These are phyloP conservation scores for Lasioglossum albipes DNA, from an alignment of 1,140 invertebrate genomes.

Conservation along the genomic window DNA sequence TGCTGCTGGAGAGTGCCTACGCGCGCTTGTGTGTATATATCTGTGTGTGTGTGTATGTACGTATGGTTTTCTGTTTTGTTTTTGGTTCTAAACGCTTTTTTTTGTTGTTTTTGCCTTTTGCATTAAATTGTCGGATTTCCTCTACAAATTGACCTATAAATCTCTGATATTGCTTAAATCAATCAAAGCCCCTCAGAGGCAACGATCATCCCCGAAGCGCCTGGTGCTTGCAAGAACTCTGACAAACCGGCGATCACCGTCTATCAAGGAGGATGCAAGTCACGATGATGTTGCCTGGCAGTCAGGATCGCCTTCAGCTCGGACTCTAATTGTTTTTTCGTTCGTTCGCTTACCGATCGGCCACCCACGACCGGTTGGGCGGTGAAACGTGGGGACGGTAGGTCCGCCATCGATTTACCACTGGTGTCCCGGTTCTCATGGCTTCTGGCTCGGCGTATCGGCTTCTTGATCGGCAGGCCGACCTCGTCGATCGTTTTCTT, in stretches of 20 bases:
- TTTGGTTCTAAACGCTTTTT: conserved; percentile 1
- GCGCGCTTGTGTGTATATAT: not conserved
- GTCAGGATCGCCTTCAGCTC: conserved; percentile 78
- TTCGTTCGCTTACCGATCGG: conserved; percentile 74
- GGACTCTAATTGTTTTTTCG: conserved; percentile 78
- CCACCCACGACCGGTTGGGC: conserved; percentile 75
- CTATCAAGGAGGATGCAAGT: conserved; percentile 79
- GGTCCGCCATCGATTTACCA: conserved; percentile 65
- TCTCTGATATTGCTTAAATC: conserved; percentile 80
- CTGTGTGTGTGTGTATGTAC: not conserved
- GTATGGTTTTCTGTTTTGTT: not conserved
- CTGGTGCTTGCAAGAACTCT: conserved; percentile 63
- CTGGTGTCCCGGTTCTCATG: conserved; percentile 74
- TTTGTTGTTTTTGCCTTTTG: conserved; percentile 44
- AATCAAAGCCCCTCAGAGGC: conserved; percentile 80
- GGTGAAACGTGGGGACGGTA: conserved; percentile 72
- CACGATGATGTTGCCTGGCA: conserved; percentile 78
- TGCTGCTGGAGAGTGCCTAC: conserved; percentile 17
- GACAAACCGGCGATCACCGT: conserved; percentile 12
- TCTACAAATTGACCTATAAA: conserved; percentile 80
- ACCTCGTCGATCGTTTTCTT: conserved; percentile 76
- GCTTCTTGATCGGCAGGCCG: conserved; percentile 66
- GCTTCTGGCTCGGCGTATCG: conserved; percentile 75
- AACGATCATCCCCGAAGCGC: conserved; percentile 70
- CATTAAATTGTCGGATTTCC: conserved; percentile 64